Evolutionary conservation across 2,888 invertebrate species (phyloP).

Genomic region (Hylaea fasciaria): DNA sequence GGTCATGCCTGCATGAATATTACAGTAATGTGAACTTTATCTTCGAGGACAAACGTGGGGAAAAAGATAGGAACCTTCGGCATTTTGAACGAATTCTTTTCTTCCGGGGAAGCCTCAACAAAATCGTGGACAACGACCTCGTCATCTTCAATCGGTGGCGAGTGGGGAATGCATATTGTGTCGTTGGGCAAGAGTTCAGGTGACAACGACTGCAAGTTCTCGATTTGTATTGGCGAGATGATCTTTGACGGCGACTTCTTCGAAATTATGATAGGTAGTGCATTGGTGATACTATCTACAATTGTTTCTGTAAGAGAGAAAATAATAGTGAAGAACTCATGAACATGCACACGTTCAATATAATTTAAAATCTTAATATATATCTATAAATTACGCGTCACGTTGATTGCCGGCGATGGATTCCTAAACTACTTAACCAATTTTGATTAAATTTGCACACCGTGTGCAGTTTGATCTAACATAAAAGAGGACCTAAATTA

Average conservation of each 20-base stretch:
- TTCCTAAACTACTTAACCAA: no score
- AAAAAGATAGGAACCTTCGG: slow-evolving; percentile 50
- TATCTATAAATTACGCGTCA: no score
- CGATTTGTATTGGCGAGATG: slow-evolving; percentile 65
- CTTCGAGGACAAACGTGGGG: no score
- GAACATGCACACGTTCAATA: no score
- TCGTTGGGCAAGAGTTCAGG: slow-evolving; percentile 69
- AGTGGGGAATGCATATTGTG: slow-evolving; percentile 49
- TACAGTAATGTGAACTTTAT: no score
- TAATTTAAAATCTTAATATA: no score
- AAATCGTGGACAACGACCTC: slow-evolving; percentile 35
- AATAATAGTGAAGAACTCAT: not conserved
- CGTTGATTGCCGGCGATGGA: no score
- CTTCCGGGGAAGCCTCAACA: slow-evolving; percentile 32
- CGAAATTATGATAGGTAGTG: slow-evolving; percentile 67
- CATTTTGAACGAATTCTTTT: slow-evolving; percentile 57
- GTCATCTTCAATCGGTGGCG: slow-evolving; percentile 20
- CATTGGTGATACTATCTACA: slow-evolving; percentile 71
- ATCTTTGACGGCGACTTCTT: slow-evolving; percentile 57
- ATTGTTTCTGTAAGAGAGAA: slow-evolving; percentile 60
- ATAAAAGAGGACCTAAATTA: no score
- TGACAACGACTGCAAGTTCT: slow-evolving; percentile 63
- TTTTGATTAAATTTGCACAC: no score
- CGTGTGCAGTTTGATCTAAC: no score
- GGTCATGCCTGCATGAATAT: no score